Conservation (phyloP, 2,888 invertebrate genomes). For the Acronicta aceris region DNA sequence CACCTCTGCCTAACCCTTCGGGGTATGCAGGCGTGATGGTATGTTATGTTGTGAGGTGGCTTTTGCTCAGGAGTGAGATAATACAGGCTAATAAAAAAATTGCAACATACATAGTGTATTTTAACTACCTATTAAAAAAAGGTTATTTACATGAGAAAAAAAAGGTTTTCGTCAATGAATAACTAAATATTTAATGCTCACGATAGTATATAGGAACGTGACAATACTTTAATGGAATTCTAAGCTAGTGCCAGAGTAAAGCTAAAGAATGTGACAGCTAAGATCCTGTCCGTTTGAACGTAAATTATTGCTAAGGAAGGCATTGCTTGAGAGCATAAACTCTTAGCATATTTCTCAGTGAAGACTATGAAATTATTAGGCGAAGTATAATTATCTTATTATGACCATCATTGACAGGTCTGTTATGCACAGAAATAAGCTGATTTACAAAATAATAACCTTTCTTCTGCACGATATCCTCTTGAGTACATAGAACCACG, state of each 20-base stretch:
- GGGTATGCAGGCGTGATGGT: too few species aligned
- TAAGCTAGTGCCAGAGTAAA: not conserved
- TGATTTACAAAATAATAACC: too few species aligned
- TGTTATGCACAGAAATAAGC: too few species aligned
- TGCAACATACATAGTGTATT: too few species aligned
- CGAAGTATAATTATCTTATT: too few species aligned
- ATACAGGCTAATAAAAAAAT: too few species aligned
- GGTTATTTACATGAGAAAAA: not conserved
- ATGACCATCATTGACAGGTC: too few species aligned
- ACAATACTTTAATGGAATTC: not conserved
- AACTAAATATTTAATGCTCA: conserved; percentile 1
- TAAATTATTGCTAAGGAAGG: conserved; percentile 17
- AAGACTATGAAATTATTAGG: not conserved
- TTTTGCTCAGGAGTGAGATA: too few species aligned
- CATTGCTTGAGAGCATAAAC: not conserved
- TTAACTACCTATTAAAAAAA: not conserved
- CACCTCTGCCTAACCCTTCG: too few species aligned
- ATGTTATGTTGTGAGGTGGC: too few species aligned
- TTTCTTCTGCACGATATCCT: too few species aligned
- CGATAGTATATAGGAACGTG: not conserved
- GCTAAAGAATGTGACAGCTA: conserved; percentile 13
- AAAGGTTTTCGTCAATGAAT: not conserved
- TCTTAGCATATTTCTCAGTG: conserved; percentile 4
- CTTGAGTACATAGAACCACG: too few species aligned
- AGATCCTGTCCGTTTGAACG: conserved; percentile 10